Percentiles rank a stretch among this genome's conserved stretches.
These are phyloP conservation scores for Rhinoraja longicauda DNA, from an alignment of 2,797 vertebrate species.

Conservation along the genomic window DNA sequence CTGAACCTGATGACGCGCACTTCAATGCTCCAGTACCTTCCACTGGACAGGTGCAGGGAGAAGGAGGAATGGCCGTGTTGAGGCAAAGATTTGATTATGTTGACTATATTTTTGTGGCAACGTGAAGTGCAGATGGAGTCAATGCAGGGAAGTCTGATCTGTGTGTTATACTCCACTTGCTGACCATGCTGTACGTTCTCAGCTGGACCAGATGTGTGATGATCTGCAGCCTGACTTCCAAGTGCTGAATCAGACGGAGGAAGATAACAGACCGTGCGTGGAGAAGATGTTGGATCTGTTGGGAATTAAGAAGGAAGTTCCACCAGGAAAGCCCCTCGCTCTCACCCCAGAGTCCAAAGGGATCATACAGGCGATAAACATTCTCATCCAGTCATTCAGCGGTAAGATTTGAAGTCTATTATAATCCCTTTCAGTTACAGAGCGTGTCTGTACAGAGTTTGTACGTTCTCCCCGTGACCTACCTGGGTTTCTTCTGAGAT, in stretches of 20 bases:
- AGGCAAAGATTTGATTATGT: too few relatives aligned
- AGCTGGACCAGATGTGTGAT: not conserved
- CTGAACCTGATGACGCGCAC: too few relatives aligned
- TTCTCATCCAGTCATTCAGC: conserved; percentile 1
- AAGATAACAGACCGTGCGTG: not conserved
- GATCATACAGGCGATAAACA: not conserved
- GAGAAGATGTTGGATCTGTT: conserved; percentile 16
- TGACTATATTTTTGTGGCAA: too few relatives aligned
- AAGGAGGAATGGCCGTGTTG: too few relatives aligned
- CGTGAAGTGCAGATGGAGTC: too few relatives aligned
- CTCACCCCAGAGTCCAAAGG: not conserved
- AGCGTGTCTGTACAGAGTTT: not conserved
- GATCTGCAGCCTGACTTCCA: not conserved
- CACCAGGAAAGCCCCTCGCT: not conserved
- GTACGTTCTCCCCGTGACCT: not conserved
- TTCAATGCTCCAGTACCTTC: too few relatives aligned
- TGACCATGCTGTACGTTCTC: not conserved
- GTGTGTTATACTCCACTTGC: too few relatives aligned
- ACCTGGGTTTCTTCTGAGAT: too few relatives aligned
- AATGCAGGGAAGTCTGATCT: too few relatives aligned
- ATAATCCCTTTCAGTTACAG: too few relatives aligned
- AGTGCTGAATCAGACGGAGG: not conserved
- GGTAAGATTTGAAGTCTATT: not conserved
- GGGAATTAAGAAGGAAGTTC: not conserved
- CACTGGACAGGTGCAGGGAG: too few relatives aligned